Percentiles rank a stretch among this genome's conserved stretches.
Evolutionary conservation across 2,888 invertebrate genomes (phyloP).

Genomic region (Hirtodrosophila alboralis): DNA sequence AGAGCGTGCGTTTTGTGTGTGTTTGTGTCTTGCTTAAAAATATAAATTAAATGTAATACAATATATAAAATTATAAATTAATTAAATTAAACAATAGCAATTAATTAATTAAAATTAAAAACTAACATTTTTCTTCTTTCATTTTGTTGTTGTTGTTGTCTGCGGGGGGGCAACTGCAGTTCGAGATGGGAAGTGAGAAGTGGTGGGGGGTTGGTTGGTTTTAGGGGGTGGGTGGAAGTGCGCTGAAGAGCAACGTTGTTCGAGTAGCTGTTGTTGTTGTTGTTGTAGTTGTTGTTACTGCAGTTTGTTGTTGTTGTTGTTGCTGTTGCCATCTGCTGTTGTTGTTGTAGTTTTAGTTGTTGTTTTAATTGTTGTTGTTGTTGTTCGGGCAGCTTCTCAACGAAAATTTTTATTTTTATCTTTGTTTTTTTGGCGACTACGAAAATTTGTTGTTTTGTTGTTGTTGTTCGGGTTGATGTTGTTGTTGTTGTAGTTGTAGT

Average conservation of each 20-base stretch:
- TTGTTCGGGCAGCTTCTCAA: conserved; percentile 70
- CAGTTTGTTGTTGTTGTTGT: conserved; percentile 11
- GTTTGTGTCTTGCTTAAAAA: conserved; percentile 32
- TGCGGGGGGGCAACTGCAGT: conserved; percentile 24
- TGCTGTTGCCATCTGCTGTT: conserved; percentile 4
- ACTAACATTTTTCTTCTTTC: conserved; percentile 33
- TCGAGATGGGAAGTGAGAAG: conserved; percentile 2
- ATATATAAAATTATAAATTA: conserved; percentile 52
- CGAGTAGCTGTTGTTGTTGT: conserved; percentile 27
- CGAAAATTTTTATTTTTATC: no score
- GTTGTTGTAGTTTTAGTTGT: conserved; percentile 24
- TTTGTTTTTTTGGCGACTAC: conserved; percentile 73
- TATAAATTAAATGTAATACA: no score
- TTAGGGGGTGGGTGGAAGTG: conserved; percentile 7
- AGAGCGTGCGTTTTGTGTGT: conserved; percentile 19
- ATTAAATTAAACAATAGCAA: no score
- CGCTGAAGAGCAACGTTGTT: conserved; percentile 9
- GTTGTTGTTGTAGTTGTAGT: conserved; percentile 40
- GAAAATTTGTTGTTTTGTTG: conserved; percentile 50
- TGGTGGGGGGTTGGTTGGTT: conserved; percentile 18
- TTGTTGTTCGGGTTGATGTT: conserved; percentile 34
- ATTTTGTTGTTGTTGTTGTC: conserved; percentile 24
- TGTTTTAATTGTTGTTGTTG: conserved; percentile 34
- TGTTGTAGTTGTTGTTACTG: conserved; percentile 12
- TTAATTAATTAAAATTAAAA: conserved; percentile 57